Conservation (phyloP, 2,888 invertebrate genomes). For the Cactoblastis cactorum region DNA sequence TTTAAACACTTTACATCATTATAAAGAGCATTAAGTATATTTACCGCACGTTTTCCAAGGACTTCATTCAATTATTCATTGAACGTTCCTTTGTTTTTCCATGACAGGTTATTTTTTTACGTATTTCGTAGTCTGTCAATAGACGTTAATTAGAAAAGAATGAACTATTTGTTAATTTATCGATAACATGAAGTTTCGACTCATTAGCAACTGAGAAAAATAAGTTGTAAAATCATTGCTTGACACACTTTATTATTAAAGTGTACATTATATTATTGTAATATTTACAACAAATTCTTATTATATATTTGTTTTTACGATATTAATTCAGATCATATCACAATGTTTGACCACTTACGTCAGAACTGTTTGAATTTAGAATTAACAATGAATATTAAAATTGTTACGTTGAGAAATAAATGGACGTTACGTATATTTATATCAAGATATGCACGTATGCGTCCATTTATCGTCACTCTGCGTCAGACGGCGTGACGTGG, state of each 20-base stretch:
- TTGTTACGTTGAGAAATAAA: neutral
- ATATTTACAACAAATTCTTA: too few species aligned
- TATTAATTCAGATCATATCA: neutral
- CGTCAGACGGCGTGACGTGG: slow-evolving; percentile 64
- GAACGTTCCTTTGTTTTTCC: neutral
- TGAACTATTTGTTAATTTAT: neutral
- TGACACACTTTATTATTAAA: too few species aligned
- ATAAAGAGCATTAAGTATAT: neutral
- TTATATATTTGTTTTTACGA: neutral
- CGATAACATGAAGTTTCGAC: neutral
- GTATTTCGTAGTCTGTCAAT: neutral
- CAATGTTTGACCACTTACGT: too few species aligned
- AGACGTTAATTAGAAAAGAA: neutral
- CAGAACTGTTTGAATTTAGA: neutral
- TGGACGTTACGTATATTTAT: neutral
- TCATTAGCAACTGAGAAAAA: too few species aligned
- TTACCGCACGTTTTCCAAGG: neutral
- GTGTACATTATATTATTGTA: too few species aligned
- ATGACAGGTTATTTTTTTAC: neutral
- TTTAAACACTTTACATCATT: neutral
- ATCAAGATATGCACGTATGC: slow-evolving; percentile 15
- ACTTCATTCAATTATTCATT: neutral
- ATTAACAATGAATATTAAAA: neutral
- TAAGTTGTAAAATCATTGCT: neutral
- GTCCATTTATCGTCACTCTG: slow-evolving; percentile 45